phyloP scores from a whole-genome alignment of 2,797 vertebrate species.

The Acridotheres tristis region DNA sequence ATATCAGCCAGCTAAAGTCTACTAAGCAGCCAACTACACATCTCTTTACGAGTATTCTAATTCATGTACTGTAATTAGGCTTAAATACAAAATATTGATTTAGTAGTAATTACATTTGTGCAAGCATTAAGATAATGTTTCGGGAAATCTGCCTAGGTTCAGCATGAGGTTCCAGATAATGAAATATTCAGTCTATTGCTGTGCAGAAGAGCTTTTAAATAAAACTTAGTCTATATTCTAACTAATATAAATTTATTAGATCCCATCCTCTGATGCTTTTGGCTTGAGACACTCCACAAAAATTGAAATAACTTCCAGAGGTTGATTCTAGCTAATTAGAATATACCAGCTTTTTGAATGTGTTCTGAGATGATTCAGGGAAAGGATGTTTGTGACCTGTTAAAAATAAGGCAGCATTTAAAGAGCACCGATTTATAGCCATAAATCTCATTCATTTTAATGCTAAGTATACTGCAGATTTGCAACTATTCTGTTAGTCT shows the following conservation, averaged over 20 bases:
- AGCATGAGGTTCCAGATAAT: conserved; percentile 35
- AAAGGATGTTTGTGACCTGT: background rate
- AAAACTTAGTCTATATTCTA: background rate
- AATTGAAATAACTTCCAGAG: background rate
- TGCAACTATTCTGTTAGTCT: background rate
- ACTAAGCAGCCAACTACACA: background rate
- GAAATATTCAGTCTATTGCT: conserved; percentile 7
- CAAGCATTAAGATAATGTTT: conserved; percentile 42
- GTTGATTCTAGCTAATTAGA: background rate
- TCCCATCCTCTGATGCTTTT: background rate
- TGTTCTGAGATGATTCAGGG: background rate
- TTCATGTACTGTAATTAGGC: conserved; percentile 52
- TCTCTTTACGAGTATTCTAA: conserved; percentile 41
- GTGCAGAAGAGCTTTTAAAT: conserved; percentile 13
- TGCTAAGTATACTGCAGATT: background rate
- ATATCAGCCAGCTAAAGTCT: conserved; percentile 22
- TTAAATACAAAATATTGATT: conserved; percentile 62
- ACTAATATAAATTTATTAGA: background rate
- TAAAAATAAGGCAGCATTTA: background rate
- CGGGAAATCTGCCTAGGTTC: conserved; percentile 43
- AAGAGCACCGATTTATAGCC: background rate
- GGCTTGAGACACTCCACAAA: background rate
- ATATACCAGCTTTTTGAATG: background rate
- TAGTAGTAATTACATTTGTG: conserved; percentile 56
- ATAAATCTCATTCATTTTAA: background rate